Base-by-base conservation (phyloP, 2,888 invertebrate genomes). In the Melipona beecheii region DNA sequence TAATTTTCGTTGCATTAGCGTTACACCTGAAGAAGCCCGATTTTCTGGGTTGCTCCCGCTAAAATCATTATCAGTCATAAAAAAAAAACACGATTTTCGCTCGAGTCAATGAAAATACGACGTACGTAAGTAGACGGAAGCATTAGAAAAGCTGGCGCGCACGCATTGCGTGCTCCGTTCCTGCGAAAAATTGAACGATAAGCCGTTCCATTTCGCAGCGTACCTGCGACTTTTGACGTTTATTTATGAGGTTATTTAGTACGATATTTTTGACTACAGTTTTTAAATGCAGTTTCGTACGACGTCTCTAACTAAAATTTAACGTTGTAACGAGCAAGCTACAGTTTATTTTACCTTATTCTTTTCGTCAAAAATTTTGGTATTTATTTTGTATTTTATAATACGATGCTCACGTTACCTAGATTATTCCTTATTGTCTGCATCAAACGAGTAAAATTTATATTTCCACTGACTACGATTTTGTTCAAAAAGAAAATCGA, bases 151-250 rank as follows among this genome's bases (percentile, higher is more conserved):
- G 78, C 21, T 43, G 2, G 13, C 13, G 13, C n/a, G 73, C 56
- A 69, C 58, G 52, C 49, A 60, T 49, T 74, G 78, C 78, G 74
- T 74, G 78, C 6, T 15, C 31, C 58, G 17, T 65, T 75, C 71
- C 49, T 68, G 83, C 66, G 83, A 79, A 56, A 77, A 85, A 75
- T 75, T 43, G 49, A 9, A 50, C 79, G 77, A 79, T 69, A 75
- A 82, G 73, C 58, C 19, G 6, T 17, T 60, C 60, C 43, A 49
- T 31, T 49, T 56, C 24, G 58, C 56, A 4, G 0, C 56, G 13
- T 56, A 56, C 4, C n/a, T 4, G 1, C 13, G 5, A n/a, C 15
- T n/a, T 13, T 4, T 5, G 43, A n/a, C 5, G n/a, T n/a, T 15
- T n/a, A 15, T 56, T n/a, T n/a, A 5, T n/a, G 2, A 15, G 0